Percentiles rank a stretch among this genome's conserved stretches.
phyloP scores from a whole-genome alignment of 2,888 invertebrate species.

The Lacanobia wlatinum region DNA sequence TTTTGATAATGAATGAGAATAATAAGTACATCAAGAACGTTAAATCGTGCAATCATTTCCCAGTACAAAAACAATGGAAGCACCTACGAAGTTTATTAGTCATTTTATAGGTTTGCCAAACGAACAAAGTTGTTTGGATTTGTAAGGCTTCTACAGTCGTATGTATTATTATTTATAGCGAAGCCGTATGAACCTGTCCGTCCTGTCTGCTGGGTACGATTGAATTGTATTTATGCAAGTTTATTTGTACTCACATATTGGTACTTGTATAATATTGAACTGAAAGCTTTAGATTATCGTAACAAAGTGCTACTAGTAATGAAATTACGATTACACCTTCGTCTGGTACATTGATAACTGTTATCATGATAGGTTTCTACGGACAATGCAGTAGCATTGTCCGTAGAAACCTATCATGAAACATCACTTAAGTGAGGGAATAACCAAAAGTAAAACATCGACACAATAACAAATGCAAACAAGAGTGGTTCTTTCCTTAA shows the following conservation, averaged over 20 bases:
- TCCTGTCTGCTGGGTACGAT: conserved; percentile 30
- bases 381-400: too few relatives aligned
- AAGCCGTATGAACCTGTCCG: conserved; percentile 59
- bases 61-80: conserved; percentile 6
- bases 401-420: too few relatives aligned
- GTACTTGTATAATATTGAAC: not conserved
- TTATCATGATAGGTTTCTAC: too few relatives aligned
- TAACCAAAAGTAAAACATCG: not conserved
- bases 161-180: conserved; percentile 62
- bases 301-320: not conserved
- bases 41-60: not conserved
- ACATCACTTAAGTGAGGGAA: not conserved
- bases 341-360: too few relatives aligned
- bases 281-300: not conserved
- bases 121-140: conserved; percentile 53
- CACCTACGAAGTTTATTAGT: conserved; percentile 13
- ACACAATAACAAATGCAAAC: not conserved
- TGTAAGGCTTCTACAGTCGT: conserved; percentile 63
- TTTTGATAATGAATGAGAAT: not conserved
- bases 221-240: conserved; percentile 12
- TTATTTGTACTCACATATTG: not conserved
- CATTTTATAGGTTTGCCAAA: conserved; percentile 55
- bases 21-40: not conserved
- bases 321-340: too few relatives aligned
- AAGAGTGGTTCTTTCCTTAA: not conserved